Conservation (phyloP, 35 echinoderm and acorn worm genomes). For the Apostichopus japonicus region DNA sequence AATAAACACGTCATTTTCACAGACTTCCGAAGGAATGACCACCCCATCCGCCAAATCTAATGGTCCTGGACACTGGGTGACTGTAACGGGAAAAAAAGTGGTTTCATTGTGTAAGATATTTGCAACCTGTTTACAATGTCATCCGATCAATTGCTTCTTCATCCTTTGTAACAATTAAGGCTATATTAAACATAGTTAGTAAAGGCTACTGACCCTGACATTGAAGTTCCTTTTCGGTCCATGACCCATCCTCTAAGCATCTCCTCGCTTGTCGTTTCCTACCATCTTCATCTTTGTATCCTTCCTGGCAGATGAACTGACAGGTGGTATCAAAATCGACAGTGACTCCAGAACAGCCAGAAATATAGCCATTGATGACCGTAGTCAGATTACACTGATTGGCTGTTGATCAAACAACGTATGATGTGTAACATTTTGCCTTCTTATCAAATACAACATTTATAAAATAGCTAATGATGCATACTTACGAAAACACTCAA, state of each 20-base stretch:
- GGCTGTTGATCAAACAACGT: neutral
- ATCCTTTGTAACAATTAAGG: neutral
- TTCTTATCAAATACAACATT: too few species aligned
- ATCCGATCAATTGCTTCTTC: neutral
- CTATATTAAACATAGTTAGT: neutral
- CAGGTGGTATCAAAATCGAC: neutral
- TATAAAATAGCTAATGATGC: neutral
- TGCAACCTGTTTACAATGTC: neutral
- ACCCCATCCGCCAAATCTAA: neutral
- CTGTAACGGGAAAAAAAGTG: too few species aligned
- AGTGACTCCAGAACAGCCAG: neutral
- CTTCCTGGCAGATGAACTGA: neutral
- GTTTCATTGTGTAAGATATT: neutral
- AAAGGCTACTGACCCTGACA: neutral
- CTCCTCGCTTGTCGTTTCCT: neutral
- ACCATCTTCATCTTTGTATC: neutral
- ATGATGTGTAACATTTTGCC: neutral
- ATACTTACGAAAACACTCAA: neutral
- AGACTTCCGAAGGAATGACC: neutral
- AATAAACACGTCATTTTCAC: neutral
- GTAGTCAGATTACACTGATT: neutral
- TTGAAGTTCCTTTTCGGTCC: neutral
- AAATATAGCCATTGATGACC: neutral
- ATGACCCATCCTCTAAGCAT: neutral
- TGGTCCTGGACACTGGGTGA: neutral